phyloP scores from a whole-genome alignment of 2,797 vertebrate genomes.

The Mormyrus hasselquistii region DNA sequence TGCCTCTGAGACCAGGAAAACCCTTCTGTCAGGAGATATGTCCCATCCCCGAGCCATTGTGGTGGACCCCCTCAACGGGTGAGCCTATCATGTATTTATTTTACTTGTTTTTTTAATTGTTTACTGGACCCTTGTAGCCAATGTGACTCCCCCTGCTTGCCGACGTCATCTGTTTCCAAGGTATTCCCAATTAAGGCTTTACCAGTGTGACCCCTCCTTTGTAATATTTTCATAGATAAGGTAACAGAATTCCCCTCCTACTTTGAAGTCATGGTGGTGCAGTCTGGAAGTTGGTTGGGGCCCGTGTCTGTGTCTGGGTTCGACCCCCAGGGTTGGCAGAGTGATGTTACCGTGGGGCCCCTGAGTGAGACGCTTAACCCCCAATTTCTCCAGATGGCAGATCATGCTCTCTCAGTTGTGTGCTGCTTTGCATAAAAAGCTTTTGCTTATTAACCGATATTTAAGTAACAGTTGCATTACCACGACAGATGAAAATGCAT shows the following conservation, averaged over 20 bases:
- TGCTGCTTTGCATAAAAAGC: background rate
- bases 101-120: background rate
- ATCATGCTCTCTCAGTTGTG: background rate
- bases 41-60: slow-evolving; percentile 96
- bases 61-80: slow-evolving; percentile 93
- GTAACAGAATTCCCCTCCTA: background rate
- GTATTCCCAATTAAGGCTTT: background rate
- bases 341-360: background rate
- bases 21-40: slow-evolving; percentile 91
- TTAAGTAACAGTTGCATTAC: background rate
- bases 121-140: background rate
- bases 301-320: background rate
- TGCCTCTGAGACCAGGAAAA: slow-evolving; percentile 85
- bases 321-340: background rate
- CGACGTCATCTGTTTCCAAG: background rate
- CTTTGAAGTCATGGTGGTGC: background rate
- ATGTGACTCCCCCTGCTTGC: background rate
- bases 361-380: background rate
- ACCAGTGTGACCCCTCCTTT: background rate
- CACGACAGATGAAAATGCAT: background rate
- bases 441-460: background rate
- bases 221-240: background rate
- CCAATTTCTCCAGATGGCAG: background rate
- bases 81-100: slow-evolving; percentile 31
- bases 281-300: background rate